Evolutionary conservation across 2,888 invertebrate species (phyloP), one percentile per base, ranked within the genome.

Genomic region (Xestobium rufovillosum): DNA sequence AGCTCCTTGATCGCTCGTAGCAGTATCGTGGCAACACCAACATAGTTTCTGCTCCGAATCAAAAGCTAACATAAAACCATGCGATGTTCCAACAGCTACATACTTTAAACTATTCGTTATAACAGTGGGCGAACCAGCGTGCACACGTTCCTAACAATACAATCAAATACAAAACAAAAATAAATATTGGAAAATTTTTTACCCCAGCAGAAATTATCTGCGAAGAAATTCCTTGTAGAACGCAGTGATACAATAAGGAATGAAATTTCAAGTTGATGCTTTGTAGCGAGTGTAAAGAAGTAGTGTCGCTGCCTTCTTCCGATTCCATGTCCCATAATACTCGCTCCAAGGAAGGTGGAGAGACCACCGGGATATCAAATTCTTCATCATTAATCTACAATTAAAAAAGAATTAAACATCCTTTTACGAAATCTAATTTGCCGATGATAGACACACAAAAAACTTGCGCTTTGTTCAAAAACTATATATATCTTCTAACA

Each of bases 41-140:
- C 88, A 80, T 45, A 95, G 66, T 6, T 85, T 85, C 66, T 95
- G 94, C 26, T 86, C 80, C 32, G 76, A 71, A 70, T 88, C 87
- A 67, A 90, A 91, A 36, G 89, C 80, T 15, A 96, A 69, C 35
- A 92, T 76, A 49, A 90, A 80, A 1, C 96, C 95, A 65, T 94
- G 91, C 14, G 92, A 90, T 16, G 94, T 96, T 23, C 96, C 96
- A 16, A 95, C 78, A n/a, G 87, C 87, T 43, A 94, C 76, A 64
- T 83, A 78, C 36, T 83, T 80, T 4, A 78, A 71, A 45, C 72
- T 75, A 3, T 84, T 84, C 48, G 87, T 82, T 56, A 87, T 74
- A 3, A 89, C 83, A 40, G 91, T 91, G 6, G 92, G 87, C 44
- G 83, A 72, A 3, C 95, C 95, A 36, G 91, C 87, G 65, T 86